Base-by-base conservation (phyloP, 2,888 invertebrate genomes). In the Chirona hameri region DNA sequence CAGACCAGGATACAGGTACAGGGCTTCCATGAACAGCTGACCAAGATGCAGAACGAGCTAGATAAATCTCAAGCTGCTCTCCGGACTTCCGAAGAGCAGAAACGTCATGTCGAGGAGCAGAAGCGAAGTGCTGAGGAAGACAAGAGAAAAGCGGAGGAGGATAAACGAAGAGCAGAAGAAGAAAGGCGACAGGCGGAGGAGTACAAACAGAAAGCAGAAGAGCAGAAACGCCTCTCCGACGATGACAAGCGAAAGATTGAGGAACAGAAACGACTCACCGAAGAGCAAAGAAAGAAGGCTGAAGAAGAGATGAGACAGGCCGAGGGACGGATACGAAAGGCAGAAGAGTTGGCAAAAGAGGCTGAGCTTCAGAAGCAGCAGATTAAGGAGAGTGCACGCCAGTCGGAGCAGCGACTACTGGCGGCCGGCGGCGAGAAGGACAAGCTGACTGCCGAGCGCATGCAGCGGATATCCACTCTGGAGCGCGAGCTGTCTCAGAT, bases 401-500 rank as follows among this genome's bases (percentile, higher is more conserved):
- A 10, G 72, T 72, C 18, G 14, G 76, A 76, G 46, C 39, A 76
- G 21, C 76, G 46, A 0, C 21, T 27, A 9, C 18, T 27, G 24
- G 24, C 46, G 46, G 76, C 76, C 10, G 27, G 31, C 2, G 27
- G 31, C 10, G 31, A 76, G 46, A 18, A 46, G 46, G 46, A 39
- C 1, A 76, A 46, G 24, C 5, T 21, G 9, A 14, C 76, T 15
- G 76, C 39, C 21, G 46, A 76, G 24, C 39, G 31, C 7, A 39
- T 46, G 14, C 76, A 76, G 24, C 39, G 76, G 87, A 92, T 95
- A 85, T 92, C 93, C 82, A 95, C 39, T 39, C 76, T 95, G 86
- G 96, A 96, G 88, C 92, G 92, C 0, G 96, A 96, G 85, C 92
- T 94, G 83, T 95, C 95, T 86, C 95, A 96, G 88, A 88, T 96